These are phyloP conservation scores for Furnarius figulus DNA, from an alignment of 2,113 vertebrate genomes.

Conservation along the genomic window DNA sequence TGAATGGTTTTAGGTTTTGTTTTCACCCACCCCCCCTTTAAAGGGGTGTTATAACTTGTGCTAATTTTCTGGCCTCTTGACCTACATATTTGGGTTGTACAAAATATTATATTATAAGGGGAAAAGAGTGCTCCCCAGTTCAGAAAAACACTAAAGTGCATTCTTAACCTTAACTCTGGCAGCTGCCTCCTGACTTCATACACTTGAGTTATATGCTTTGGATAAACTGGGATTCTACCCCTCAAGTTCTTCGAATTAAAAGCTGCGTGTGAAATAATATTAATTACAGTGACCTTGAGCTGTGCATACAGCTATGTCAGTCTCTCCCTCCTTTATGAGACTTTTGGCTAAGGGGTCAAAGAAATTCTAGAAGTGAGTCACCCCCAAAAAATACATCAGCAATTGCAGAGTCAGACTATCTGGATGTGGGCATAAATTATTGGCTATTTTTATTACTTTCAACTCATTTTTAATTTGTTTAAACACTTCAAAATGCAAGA, in stretches of 20 bases:
- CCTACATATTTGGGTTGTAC: background rate
- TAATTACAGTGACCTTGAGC: background rate
- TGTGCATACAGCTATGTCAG: background rate
- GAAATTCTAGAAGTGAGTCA: background rate
- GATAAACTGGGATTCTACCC: background rate
- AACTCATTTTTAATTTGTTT: background rate
- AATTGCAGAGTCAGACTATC: background rate
- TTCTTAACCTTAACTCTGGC: background rate
- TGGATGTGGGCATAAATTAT: background rate
- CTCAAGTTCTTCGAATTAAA: background rate
- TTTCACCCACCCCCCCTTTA: conserved; percentile 7
- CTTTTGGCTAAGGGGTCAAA: background rate
- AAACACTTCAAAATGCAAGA: background rate
- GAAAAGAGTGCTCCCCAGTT: background rate
- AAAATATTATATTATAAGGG: background rate
- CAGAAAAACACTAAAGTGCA: background rate
- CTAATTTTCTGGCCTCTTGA: conserved; percentile 41
- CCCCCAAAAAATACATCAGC: background rate
- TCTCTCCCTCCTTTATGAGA: background rate
- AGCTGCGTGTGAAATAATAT: background rate
- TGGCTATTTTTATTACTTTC: background rate
- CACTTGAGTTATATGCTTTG: background rate
- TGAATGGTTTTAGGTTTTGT: conserved; percentile 39
- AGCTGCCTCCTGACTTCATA: background rate
- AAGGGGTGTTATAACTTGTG: conserved; percentile 35